These are phyloP conservation scores for Lipophrys pholis DNA, from an alignment of 2,113 vertebrate genomes.

Conservation along the genomic window DNA sequence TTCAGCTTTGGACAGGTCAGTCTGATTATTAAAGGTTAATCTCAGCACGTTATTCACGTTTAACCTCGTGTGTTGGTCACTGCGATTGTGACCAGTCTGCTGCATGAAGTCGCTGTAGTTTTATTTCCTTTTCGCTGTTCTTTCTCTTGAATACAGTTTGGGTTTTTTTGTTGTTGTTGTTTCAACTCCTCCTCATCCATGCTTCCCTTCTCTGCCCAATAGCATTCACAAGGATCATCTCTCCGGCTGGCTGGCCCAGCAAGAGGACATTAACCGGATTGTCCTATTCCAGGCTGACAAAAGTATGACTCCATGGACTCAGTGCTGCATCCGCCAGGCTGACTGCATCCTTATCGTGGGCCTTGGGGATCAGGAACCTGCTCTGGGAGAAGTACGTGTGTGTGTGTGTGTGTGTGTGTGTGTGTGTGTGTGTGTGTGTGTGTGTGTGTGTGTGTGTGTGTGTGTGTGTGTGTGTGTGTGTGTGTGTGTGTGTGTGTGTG, in stretches of 20 bases:
- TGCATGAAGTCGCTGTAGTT: no score
- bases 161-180: no score
- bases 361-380: conserved; percentile 93
- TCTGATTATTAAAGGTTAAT: conserved; percentile 5
- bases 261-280: conserved; percentile 96
- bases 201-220: conserved; percentile 19
- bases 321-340: conserved; percentile 95
- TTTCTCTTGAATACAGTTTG: no score
- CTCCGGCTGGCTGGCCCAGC: conserved; percentile 96
- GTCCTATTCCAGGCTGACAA: conserved; percentile 95
- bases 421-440: no score
- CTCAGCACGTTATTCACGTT: no score
- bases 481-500: no score
- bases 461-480: no score
- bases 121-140: no score
- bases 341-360: conserved; percentile 98
- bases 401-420: not conserved
- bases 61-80: no score
- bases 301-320: conserved; percentile 94
- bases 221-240: conserved; percentile 97
- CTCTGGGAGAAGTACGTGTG: conserved; percentile 79
- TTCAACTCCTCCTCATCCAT: not conserved
- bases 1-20: conserved; percentile 94
- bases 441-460: no score
- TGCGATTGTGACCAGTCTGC: no score